These are phyloP conservation scores for Augiades crinisus DNA, from an alignment of 2,888 invertebrate species.

Conservation along the genomic window DNA sequence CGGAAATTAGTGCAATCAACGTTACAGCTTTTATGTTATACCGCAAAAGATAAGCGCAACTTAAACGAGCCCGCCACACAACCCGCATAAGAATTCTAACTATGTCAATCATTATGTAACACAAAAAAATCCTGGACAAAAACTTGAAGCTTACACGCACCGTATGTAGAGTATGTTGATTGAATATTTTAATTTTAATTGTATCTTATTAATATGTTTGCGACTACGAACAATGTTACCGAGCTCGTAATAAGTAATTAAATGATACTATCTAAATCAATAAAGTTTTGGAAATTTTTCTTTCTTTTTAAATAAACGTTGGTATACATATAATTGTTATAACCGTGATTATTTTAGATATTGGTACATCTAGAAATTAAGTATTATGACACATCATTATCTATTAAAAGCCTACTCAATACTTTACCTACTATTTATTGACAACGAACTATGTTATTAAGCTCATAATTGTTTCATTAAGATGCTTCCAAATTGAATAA, in stretches of 20 bases:
- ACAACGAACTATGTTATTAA: too few species aligned
- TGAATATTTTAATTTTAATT: slow-evolving; percentile 14
- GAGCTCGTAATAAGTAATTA: too few species aligned
- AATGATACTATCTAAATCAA: too few species aligned
- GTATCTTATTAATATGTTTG: slow-evolving; percentile 15
- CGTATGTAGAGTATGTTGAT: not conserved
- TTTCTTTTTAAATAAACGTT: too few species aligned
- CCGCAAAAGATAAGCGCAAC: slow-evolving; percentile 10
- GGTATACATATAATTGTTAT: too few species aligned
- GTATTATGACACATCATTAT: too few species aligned
- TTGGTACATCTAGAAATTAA: too few species aligned
- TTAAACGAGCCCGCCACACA: not conserved
- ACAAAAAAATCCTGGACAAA: slow-evolving; percentile 7
- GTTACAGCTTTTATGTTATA: slow-evolving; percentile 13
- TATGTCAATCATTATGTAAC: slow-evolving; percentile 4
- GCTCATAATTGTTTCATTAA: too few species aligned
- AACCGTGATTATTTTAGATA: too few species aligned
- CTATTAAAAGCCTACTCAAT: too few species aligned
- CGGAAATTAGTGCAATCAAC: not conserved
- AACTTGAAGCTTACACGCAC: slow-evolving; percentile 5
- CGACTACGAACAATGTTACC: not conserved
- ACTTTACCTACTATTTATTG: too few species aligned
- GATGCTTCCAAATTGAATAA: too few species aligned
- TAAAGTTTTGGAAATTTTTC: not conserved
- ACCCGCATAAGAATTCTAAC: not conserved